These are phyloP conservation scores for Orthonevra nobilis DNA, from an alignment of 2,888 invertebrate species.

Conservation along the genomic window DNA sequence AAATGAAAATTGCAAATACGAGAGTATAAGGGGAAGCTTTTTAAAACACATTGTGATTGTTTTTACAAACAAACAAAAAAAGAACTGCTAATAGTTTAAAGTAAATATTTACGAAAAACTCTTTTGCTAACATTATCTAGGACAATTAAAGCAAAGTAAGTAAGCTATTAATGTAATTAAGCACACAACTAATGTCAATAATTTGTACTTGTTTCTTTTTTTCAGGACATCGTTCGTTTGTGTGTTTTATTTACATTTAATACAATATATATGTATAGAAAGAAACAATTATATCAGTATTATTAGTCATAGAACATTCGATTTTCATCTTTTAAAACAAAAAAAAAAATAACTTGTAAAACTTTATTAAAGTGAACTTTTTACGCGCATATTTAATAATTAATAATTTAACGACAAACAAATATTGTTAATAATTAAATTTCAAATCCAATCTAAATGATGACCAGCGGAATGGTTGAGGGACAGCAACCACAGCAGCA, in stretches of 20 bases:
- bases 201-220: constrained; percentile 2
- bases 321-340: constrained; percentile 36
- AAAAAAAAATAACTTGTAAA: constrained; percentile 21
- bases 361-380: constrained; percentile 34
- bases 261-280: constrained; percentile 24
- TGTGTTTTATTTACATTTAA: constrained; percentile 59
- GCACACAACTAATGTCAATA: no score
- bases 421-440: constrained; percentile 32
- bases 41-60: constrained; percentile 62
- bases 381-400: constrained; percentile 25
- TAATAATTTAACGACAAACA: constrained; percentile 15
- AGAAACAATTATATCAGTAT: constrained; percentile 64
- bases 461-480: constrained; percentile 81
- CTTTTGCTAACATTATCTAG: constrained; percentile 26
- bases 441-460: constrained; percentile 71
- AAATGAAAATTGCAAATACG: constrained; percentile 53
- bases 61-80: constrained; percentile 66
- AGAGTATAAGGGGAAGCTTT: constrained; percentile 46
- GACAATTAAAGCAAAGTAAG: constrained; percentile 47
- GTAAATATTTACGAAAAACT: constrained; percentile 38
- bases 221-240: constrained; percentile 47
- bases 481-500: constrained; percentile 87
- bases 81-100: no score
- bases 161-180: neutral
- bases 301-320: constrained; percentile 62